Base-by-base conservation (phyloP, 2,113 vertebrate genomes). In the Mionectes macconnelli region DNA sequence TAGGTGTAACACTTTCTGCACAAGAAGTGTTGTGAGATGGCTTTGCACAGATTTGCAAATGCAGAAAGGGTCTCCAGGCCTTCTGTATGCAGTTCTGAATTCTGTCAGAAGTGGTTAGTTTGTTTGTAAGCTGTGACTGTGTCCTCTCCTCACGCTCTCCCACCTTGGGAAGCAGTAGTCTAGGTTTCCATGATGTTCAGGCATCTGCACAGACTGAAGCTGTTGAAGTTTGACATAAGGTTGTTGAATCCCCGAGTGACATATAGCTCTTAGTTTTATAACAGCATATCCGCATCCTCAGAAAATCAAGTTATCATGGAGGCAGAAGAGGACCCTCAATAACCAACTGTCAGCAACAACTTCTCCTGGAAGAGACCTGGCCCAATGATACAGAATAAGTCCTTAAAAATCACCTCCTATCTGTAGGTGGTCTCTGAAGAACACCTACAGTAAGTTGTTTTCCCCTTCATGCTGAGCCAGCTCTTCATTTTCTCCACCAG, bases 91-190 rank as follows among this genome's bases (percentile, higher is more conserved):
- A 55, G 5, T 9, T 25, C 40, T 79, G 40, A 85, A 56, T 50
- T 84, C 52, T 3, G 1, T 25, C 0, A 0, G 14, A 80, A 80
- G 35, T 28, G 27, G 28, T 9, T 87, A 64, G 7, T 52, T 92
- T 59, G 5, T 64, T 70, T 20, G 1, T 44, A 60, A 84, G 11
- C 15, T 37, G 11, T 56, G 47, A 31, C 14, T 8, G 9, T 59
- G 28, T 68, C 69, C 22, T 37, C 28, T 55, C 10, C 10, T 57
- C 2, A 1, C 0, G 4, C 9, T 44, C 2, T 3, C 3, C 11
- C 3, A 17, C n/a, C 14, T 68, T 75, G n/a, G 22, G 31, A 73
- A 57, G 49, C 91, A 85, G 19, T 6, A 57, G 9, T 27, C 23
- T 52, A 52, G 5, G 24, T 60, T 92, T 94, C 45, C 73, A 52